These are phyloP conservation scores for Chascanopsetta lugubris DNA, from an alignment of 2,113 vertebrate species.

Conservation along the genomic window DNA sequence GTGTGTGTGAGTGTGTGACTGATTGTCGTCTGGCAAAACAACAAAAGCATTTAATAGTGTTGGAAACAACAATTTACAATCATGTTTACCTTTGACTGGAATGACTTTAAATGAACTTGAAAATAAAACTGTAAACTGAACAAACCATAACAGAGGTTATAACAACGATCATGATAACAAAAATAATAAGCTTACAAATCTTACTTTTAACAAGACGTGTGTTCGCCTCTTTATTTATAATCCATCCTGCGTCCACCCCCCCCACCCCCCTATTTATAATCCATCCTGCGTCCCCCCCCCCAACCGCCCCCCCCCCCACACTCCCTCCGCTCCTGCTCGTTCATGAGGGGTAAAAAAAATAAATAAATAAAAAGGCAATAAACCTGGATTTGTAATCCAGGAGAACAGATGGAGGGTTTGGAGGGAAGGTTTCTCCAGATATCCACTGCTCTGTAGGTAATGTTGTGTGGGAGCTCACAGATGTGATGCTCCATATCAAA, in stretches of 20 bases:
- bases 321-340: slow-evolving; percentile 40
- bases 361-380: slow-evolving; percentile 16
- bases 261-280: not conserved
- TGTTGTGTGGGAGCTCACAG: slow-evolving; percentile 57
- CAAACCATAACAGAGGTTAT: slow-evolving; percentile 82
- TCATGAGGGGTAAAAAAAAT: not conserved
- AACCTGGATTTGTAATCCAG: slow-evolving; percentile 51
- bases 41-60: slow-evolving; percentile 86
- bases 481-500: slow-evolving; percentile 73
- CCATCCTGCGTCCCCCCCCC: too few species aligned
- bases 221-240: slow-evolving; percentile 64
- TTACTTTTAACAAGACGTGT: slow-evolving; percentile 76
- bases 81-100: slow-evolving; percentile 87
- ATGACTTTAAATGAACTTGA: slow-evolving; percentile 85
- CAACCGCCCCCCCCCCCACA: not conserved
- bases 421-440: slow-evolving; percentile 30
- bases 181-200: slow-evolving; percentile 81
- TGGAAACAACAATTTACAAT: slow-evolving; percentile 84
- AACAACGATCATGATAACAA: slow-evolving; percentile 80
- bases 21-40: slow-evolving; percentile 74
- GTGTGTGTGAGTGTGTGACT: slow-evolving; percentile 28
- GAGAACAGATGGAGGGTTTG: slow-evolving; percentile 41
- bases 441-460: slow-evolving; percentile 64
- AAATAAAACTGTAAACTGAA: slow-evolving; percentile 82
- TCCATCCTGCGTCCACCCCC: not conserved